These are phyloP conservation scores for Cataglyphis hispanica DNA, from an alignment of 1,140 invertebrate species.

Conservation along the genomic window DNA sequence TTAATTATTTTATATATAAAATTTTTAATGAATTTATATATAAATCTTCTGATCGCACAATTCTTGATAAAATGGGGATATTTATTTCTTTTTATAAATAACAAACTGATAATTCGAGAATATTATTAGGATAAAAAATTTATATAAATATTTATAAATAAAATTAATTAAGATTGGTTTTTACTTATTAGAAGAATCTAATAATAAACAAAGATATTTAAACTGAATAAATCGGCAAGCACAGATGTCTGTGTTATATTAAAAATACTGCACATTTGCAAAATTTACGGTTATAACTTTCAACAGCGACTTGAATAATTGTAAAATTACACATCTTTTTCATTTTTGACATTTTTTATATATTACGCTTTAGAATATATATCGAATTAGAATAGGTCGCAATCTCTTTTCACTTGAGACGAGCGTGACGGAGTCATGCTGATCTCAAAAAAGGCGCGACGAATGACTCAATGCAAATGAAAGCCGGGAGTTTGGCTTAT, in stretches of 20 bases:
- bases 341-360: neutral
- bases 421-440: neutral
- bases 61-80: neutral
- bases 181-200: too few species aligned
- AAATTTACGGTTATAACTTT: too few species aligned
- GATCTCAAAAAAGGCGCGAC: neutral
- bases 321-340: neutral
- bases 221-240: too few species aligned
- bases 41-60: neutral
- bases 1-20: too few species aligned
- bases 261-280: neutral
- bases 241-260: too few species aligned
- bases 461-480: constrained; percentile 14
- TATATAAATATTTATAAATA: too few species aligned
- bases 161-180: too few species aligned
- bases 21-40: constrained; percentile 31
- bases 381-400: neutral
- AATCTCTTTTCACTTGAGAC: neutral
- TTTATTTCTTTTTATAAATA: neutral
- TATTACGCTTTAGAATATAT: neutral
- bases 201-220: too few species aligned
- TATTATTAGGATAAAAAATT: neutral
- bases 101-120: neutral
- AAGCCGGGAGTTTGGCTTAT: neutral
- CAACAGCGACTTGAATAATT: neutral